These are phyloP conservation scores for Chaenodraco wilsoni DNA, from an alignment of 2,797 vertebrate genomes.

Conservation along the genomic window DNA sequence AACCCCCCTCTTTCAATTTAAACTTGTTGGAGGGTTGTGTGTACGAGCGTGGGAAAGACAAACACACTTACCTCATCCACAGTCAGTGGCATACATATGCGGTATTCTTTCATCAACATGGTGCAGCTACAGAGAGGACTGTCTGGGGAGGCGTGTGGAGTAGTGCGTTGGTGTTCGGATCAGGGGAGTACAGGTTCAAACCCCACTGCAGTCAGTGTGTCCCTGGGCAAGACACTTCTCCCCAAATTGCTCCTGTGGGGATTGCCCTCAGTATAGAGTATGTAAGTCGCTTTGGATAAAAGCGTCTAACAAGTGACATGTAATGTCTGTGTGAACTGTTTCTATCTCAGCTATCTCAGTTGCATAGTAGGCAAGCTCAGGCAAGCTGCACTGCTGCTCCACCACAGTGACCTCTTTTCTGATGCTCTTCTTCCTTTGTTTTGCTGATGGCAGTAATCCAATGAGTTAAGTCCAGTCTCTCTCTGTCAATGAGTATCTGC, in stretches of 20 bases:
- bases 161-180: no score
- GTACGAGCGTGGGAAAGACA: slow-evolving; percentile 62
- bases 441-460: slow-evolving; percentile 70
- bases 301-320: no score
- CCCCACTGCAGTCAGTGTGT: no score
- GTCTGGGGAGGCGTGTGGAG: not conserved
- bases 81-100: slow-evolving; percentile 94
- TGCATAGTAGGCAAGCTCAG: slow-evolving; percentile 55
- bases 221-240: no score
- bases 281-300: no score
- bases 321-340: slow-evolving; percentile 17
- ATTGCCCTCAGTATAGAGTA: no score
- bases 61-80: slow-evolving; percentile 91
- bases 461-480: slow-evolving; percentile 57
- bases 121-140: slow-evolving; percentile 41
- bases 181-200: no score
- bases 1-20: slow-evolving; percentile 21
- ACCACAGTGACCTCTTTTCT: slow-evolving; percentile 63
- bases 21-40: slow-evolving; percentile 9
- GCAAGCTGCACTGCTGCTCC: slow-evolving; percentile 26
- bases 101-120: slow-evolving; percentile 95
- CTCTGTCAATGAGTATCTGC: slow-evolving; percentile 60
- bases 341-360: slow-evolving; percentile 47
- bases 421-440: slow-evolving; percentile 52
- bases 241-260: no score